phyloP scores from a whole-genome alignment of 2,113 vertebrate genomes.

The Seriola dumerili region DNA sequence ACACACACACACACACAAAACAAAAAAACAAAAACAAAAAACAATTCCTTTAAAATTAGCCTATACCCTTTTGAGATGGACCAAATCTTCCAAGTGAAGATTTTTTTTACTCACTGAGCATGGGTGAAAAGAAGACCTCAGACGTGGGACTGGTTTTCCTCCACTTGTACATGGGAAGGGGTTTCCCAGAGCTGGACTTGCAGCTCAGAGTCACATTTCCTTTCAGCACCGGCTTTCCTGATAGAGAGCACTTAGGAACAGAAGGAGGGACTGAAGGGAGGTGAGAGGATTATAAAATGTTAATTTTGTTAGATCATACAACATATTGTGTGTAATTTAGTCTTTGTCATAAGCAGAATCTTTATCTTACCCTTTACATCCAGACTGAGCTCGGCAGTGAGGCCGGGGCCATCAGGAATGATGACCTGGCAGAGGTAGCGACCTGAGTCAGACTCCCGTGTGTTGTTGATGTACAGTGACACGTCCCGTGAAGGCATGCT shows the following conservation, averaged over 20 bases:
- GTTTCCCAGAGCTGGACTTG: slow-evolving; percentile 87
- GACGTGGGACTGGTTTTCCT: slow-evolving; percentile 78
- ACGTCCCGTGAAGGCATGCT: slow-evolving; percentile 79
- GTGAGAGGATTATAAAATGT: neutral
- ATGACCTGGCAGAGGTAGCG: slow-evolving; percentile 87
- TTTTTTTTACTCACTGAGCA: slow-evolving; percentile 81
- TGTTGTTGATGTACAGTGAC: slow-evolving; percentile 88
- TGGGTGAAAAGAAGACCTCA: slow-evolving; percentile 87
- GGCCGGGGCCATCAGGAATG: fast-evolving
- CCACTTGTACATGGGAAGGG: slow-evolving; percentile 88
- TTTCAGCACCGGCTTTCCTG: slow-evolving; percentile 82
- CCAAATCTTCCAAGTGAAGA: too few relatives aligned
- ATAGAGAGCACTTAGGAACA: slow-evolving; percentile 84
- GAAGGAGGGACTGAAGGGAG: slow-evolving; percentile 88
- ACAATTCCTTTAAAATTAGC: too few relatives aligned
- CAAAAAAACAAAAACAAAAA: too few relatives aligned
- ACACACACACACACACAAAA: too few relatives aligned
- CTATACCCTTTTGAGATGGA: too few relatives aligned
- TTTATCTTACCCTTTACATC: slow-evolving; percentile 83
- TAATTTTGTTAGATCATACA: neutral
- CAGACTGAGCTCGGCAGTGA: slow-evolving; percentile 75
- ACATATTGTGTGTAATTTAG: neutral
- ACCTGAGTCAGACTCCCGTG: slow-evolving; percentile 87
- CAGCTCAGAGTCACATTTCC: slow-evolving; percentile 91
- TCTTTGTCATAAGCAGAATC: neutral